Percentiles rank a stretch among this genome's conserved stretches.
phyloP scores from a whole-genome alignment of 1,140 invertebrate genomes.

The Goniozus legneri region DNA sequence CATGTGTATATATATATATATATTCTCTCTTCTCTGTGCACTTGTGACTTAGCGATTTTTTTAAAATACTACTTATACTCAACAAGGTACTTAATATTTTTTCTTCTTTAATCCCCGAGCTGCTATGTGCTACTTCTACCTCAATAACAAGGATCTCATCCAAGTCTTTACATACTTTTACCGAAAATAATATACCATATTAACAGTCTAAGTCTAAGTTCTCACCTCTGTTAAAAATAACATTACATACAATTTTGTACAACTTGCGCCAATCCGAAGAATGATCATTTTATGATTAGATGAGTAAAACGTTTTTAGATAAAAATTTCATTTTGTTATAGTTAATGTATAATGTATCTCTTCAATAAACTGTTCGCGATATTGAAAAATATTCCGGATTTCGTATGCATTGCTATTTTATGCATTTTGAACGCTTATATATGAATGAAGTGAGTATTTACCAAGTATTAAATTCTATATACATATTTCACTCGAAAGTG shows the following conservation, averaged over 20 bases:
- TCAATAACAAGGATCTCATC: conserved; percentile 41
- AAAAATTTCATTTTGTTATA: too few relatives aligned
- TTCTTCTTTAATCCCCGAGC: conserved; percentile 33
- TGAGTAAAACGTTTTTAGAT: too few relatives aligned
- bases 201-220: conserved; percentile 44
- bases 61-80: conserved; percentile 50
- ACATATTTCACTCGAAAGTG: too few relatives aligned
- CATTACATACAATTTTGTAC: conserved; percentile 46
- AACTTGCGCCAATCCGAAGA: conserved; percentile 22
- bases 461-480: too few relatives aligned
- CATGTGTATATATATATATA: conserved; percentile 1
- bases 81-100: conserved; percentile 51
- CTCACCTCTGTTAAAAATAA: conserved; percentile 41
- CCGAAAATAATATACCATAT: conserved; percentile 47
- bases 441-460: not conserved
- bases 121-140: conserved; percentile 43
- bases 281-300: conserved; percentile 5
- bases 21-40: conserved; percentile 8
- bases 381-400: conserved; percentile 18
- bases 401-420: conserved; percentile 14
- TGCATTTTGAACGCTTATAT: conserved; percentile 2
- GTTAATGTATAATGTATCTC: too few relatives aligned
- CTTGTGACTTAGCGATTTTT: conserved; percentile 38
- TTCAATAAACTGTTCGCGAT: too few relatives aligned
- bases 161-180: conserved; percentile 35